These are phyloP conservation scores for Palythoa grandiflora DNA, from an alignment of 92 coral and sea anemone genomes.

Conservation along the genomic window DNA sequence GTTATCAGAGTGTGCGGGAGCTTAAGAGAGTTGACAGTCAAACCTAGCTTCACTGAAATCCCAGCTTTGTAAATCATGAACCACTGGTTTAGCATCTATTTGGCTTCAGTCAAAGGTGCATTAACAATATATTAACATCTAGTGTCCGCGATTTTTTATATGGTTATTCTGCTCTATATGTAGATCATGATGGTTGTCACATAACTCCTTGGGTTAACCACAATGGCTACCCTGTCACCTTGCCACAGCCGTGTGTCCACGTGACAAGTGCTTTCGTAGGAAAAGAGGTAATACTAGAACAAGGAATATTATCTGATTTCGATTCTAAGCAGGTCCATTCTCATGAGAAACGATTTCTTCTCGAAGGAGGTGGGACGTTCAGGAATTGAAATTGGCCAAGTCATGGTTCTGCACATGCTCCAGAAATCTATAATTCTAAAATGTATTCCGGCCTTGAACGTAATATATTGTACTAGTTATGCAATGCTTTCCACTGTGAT, in stretches of 20 bases:
- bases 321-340: background rate
- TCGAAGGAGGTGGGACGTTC: too few species aligned
- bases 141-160: background rate
- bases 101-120: too few species aligned
- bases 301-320: background rate
- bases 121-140: background rate
- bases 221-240: slow-evolving; percentile 60
- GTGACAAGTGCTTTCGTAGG: slow-evolving; percentile 79
- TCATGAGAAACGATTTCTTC: background rate
- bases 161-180: background rate
- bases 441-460: background rate
- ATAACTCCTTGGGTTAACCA: slow-evolving; percentile 73
- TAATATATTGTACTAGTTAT: too few species aligned
- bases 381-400: too few species aligned
- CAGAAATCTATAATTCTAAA: background rate
- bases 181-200: slow-evolving; percentile 70
- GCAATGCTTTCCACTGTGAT: too few species aligned
- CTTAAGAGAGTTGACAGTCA: too few species aligned
- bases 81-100: too few species aligned
- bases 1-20: too few species aligned
- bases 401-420: too few species aligned
- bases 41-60: too few species aligned
- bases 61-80: too few species aligned
- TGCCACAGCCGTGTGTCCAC: slow-evolving; percentile 86
- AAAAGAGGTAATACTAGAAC: slow-evolving; percentile 69